Conservation (phyloP, 2,797 vertebrate genomes). For the Coccyzus lansbergi region DNA sequence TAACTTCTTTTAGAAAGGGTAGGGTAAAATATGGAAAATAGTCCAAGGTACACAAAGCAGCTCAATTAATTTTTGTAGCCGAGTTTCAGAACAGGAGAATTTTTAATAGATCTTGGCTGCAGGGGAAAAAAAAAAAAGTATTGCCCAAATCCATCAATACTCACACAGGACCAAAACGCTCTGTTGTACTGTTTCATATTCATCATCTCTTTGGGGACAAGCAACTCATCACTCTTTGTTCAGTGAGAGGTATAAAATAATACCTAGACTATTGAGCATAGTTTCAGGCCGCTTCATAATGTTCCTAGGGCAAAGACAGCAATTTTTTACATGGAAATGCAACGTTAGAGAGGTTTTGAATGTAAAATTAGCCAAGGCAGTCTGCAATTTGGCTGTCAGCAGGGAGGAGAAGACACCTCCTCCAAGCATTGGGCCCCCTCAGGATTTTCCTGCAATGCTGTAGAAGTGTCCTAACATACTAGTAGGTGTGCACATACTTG, state of each 20-base stretch:
- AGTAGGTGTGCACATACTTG: background rate
- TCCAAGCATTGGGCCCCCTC: background rate
- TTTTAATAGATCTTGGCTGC: background rate
- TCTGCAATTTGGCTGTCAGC: slow-evolving; percentile 1
- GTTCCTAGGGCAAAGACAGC: background rate
- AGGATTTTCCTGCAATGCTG: background rate
- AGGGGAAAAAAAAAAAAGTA: rapidly evolving
- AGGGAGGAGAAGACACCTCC: background rate
- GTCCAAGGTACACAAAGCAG: background rate
- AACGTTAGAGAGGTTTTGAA: background rate
- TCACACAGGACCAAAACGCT: background rate
- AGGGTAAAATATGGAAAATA: slow-evolving; percentile 10
- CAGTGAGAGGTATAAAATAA: background rate
- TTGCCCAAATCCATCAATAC: slow-evolving; percentile 19
- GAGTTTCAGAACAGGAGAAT: background rate
- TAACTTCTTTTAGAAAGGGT: background rate
- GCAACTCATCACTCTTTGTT: background rate
- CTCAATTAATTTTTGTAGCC: background rate
- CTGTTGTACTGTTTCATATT: background rate
- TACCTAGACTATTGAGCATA: background rate
- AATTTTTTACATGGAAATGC: background rate
- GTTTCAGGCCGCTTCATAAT: background rate
- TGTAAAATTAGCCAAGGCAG: background rate
- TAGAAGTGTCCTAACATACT: rapidly evolving
- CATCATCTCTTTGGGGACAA: background rate